Conservation (phyloP, 2,113 vertebrate genomes). For the Erinaceus europaeus region DNA sequence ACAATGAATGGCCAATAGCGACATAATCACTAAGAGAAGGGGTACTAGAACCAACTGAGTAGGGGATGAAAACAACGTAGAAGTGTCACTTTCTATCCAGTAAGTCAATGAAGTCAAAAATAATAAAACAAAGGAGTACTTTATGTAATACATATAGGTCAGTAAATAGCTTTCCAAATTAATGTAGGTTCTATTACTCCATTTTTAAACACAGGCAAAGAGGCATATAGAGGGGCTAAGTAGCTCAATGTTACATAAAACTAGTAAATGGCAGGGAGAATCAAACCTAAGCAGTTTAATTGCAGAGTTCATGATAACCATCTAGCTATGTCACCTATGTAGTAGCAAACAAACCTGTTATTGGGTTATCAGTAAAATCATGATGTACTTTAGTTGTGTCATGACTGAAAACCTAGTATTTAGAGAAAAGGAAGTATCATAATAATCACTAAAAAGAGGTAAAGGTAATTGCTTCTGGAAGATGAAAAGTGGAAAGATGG, state of each 20-base stretch:
- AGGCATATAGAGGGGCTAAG: neutral
- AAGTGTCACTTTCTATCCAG: conserved; percentile 2
- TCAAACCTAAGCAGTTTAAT: neutral
- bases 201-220: conserved; percentile 14
- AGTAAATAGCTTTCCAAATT: neutral
- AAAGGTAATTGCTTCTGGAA: neutral
- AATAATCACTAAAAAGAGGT: neutral
- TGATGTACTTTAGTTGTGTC: too few relatives aligned
- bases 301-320: neutral
- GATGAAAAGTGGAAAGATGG: neutral
- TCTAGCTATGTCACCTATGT: neutral
- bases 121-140: neutral
- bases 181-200: neutral
- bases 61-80: neutral
- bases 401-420: neutral
- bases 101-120: conserved; percentile 24
- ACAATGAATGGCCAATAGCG: neutral
- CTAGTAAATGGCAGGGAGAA: neutral
- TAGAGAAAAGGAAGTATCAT: neutral
- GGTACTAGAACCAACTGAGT: neutral
- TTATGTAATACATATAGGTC: neutral
- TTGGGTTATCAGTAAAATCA: too few relatives aligned
- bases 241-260: neutral
- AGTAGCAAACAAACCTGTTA: neutral
- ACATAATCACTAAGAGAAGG: neutral